Evolutionary conservation across 2,797 vertebrate genomes (phyloP).

Genomic region (Pachyuromys duprasi): DNA sequence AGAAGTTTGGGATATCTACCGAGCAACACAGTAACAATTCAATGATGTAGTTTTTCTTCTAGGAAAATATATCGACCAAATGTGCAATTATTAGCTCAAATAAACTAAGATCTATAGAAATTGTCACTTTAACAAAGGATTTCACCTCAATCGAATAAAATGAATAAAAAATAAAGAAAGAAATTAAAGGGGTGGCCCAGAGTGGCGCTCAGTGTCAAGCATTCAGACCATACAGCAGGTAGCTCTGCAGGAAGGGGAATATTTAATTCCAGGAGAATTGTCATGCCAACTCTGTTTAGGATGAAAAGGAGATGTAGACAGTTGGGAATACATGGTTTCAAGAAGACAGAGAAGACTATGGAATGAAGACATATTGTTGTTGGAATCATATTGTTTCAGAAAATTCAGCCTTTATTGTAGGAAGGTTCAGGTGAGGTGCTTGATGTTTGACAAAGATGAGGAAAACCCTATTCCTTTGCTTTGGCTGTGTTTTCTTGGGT

Average conservation of each 20-base stretch:
- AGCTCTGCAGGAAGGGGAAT: background rate
- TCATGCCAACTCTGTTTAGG: background rate
- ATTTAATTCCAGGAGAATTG: background rate
- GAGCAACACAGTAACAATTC: background rate
- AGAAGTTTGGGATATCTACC: background rate
- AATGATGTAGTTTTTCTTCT: background rate
- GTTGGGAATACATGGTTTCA: background rate
- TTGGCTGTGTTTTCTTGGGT: background rate
- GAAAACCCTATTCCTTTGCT: background rate
- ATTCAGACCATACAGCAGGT: background rate
- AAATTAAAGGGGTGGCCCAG: background rate
- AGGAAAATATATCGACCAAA: background rate
- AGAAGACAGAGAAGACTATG: background rate
- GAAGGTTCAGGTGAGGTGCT: too few species aligned
- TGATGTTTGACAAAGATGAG: background rate
- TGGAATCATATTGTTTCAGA: too few species aligned
- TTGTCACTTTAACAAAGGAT: background rate
- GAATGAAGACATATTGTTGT: background rate
- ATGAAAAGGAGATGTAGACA: background rate
- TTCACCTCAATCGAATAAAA: background rate
- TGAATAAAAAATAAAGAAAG: background rate
- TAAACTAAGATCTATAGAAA: background rate
- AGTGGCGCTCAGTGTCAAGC: background rate
- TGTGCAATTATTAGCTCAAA: background rate
- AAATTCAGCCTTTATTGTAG: fast-evolving